These are phyloP conservation scores for Thymallus thymallus DNA, from an alignment of 2,113 vertebrate genomes.

Conservation along the genomic window DNA sequence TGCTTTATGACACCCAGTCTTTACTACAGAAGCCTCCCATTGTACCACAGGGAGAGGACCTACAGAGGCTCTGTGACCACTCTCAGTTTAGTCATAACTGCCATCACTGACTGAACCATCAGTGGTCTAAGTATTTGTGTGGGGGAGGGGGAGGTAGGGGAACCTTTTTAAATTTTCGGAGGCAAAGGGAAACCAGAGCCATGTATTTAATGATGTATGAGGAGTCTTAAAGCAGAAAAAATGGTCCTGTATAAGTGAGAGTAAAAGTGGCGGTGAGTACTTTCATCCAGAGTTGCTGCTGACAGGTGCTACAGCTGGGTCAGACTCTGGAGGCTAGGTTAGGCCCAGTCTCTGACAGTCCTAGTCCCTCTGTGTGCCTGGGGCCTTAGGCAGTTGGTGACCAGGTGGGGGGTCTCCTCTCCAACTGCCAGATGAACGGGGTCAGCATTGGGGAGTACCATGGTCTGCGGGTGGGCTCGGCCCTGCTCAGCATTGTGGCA, in stretches of 20 bases:
- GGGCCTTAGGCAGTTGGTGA: background rate
- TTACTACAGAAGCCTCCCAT: background rate
- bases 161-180: slow-evolving; percentile 43
- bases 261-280: slow-evolving; percentile 17
- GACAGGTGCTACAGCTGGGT: slow-evolving; percentile 11
- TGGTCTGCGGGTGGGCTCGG: slow-evolving; percentile 81
- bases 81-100: background rate
- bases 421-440: slow-evolving; percentile 74
- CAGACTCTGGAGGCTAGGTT: slow-evolving; percentile 8
- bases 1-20: slow-evolving; percentile 13
- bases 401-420: slow-evolving; percentile 13
- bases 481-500: slow-evolving; percentile 79
- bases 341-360: background rate
- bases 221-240: slow-evolving; percentile 57
- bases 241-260: slow-evolving; percentile 51
- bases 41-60: background rate
- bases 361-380: background rate
- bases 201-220: slow-evolving; percentile 75
- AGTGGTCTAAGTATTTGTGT: background rate
- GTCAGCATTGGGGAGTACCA: slow-evolving; percentile 79
- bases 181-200: slow-evolving; percentile 66
- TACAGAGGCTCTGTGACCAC: background rate
- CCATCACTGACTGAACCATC: background rate
- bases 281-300: background rate
- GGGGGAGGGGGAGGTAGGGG: background rate